Conservation (phyloP, 2,113 vertebrate species). For the Ciconia boyciana region DNA sequence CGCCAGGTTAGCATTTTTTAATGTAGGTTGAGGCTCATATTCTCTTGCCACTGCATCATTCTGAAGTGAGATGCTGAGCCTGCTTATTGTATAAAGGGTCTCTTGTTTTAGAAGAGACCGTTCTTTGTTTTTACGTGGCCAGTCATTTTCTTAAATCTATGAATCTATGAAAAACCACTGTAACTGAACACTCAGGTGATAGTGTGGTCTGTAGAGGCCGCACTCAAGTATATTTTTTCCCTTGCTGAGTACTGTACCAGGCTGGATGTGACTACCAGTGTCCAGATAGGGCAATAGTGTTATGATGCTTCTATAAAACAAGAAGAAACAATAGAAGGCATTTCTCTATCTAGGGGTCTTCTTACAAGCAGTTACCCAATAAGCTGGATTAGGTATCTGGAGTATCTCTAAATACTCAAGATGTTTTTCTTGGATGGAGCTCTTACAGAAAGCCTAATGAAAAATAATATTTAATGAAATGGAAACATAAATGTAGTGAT, state of each 20-base stretch:
- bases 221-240: background rate
- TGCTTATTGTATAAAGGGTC: background rate
- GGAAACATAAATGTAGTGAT: background rate
- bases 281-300: background rate
- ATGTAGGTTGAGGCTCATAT: background rate
- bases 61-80: background rate
- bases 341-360: background rate
- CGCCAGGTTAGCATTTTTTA: background rate
- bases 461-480: background rate
- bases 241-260: background rate
- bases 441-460: background rate
- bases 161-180: background rate
- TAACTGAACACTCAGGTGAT: background rate
- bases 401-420: background rate
- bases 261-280: background rate
- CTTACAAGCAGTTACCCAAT: background rate
- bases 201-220: background rate
- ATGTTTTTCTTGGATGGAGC: background rate
- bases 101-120: conserved; percentile 27
- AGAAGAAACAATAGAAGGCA: background rate
- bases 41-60: background rate
- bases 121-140: background rate
- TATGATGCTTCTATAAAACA: background rate
- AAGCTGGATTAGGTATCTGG: background rate
- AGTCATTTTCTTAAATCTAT: background rate